A percentile compares a stretch with the other conserved stretches of the same genome.
Evolutionary conservation across 2,888 invertebrate genomes (phyloP).

Genomic region (Aquatica leii): DNA sequence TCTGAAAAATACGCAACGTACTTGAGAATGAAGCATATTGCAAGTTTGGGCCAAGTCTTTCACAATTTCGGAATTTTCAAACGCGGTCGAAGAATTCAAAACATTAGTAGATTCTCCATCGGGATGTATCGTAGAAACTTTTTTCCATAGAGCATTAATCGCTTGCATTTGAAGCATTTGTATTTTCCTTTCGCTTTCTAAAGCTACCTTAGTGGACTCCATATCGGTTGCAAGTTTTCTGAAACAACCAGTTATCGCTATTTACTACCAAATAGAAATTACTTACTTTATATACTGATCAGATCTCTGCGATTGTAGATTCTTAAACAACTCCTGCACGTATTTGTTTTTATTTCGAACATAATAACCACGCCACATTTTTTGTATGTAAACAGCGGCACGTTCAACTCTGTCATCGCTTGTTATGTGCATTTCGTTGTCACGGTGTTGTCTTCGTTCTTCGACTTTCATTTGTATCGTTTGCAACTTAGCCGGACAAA

Average conservation of each 20-base stretch:
- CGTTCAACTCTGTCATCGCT: slow-evolving; percentile 58
- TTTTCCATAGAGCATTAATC: slow-evolving; percentile 89
- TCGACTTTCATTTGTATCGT: slow-evolving; percentile 71
- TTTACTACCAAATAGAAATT: too few species aligned
- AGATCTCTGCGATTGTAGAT: slow-evolving; percentile 78
- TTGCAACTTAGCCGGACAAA: slow-evolving; percentile 72
- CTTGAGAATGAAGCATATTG: slow-evolving; percentile 76
- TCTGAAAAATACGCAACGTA: too few species aligned
- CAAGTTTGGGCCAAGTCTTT: slow-evolving; percentile 81
- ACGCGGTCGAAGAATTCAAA: slow-evolving; percentile 23
- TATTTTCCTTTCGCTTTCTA: slow-evolving; percentile 85
- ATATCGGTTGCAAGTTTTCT: slow-evolving; percentile 85
- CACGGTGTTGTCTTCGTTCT: slow-evolving; percentile 55
- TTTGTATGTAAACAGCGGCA: slow-evolving; percentile 84
- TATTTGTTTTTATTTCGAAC: slow-evolving; percentile 77
- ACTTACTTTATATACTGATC: slow-evolving; percentile 85
- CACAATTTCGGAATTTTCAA: slow-evolving; percentile 69
- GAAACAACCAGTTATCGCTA: slow-evolving; percentile 32
- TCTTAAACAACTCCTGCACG: slow-evolving; percentile 69
- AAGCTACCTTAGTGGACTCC: slow-evolving; percentile 83
- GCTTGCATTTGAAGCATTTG: slow-evolving; percentile 91
- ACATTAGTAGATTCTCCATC: slow-evolving; percentile 46
- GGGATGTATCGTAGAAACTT: slow-evolving; percentile 75
- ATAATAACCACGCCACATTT: slow-evolving; percentile 85
- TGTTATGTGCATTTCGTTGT: slow-evolving; percentile 47